Base-by-base conservation (phyloP, 2,888 invertebrate species). In the Protodeltote pygarga region DNA sequence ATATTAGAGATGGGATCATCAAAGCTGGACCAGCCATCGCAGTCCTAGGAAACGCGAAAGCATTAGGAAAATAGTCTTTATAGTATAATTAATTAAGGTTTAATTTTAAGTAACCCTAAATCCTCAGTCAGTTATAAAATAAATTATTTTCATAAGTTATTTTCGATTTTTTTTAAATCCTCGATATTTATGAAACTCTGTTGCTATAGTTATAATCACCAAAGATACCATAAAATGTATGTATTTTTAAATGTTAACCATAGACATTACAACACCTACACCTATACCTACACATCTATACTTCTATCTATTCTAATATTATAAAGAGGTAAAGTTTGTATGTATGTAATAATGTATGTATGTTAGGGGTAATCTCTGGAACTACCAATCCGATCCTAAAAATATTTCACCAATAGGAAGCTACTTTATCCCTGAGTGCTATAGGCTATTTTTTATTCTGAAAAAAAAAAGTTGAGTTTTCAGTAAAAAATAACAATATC, bases 21-120 rank as follows among this genome's bases (percentile, higher is more conserved):
- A 83, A 83, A 33, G 83, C 81, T 0, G 84, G 74, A 0, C 84
- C 84, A 21, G 83, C 84, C 0, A 67, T 84, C 0, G 60, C 61
- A 2, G 81, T 83, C 0, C 47, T 81, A 0, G 81, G 82, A 1
- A 63, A 77, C 23, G 79, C 79, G 0, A 64, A 63, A 20, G 60
- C 64, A 0, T 23, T 65, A 37, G 65, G 65, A 5, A 52, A 52
- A 60, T 63, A 50, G 31, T 24, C 0, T 2, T 11, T 3, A 27
- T 19, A 11, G 3, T 9, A 21, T 17, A 27, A 1, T 14, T 25
- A 16, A n/a, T 29, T 21, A 51, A 16, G 4, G 23, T 24, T 20
- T 27, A 34, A 11, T 34, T 27, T n/a, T 57, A 41, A 41, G 25
- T 6, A 25, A 24, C 21, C 0, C 1, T 1, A 4, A 57, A 57